phyloP scores from a whole-genome alignment of 2,113 vertebrate genomes.

The Phocoena phocoena region DNA sequence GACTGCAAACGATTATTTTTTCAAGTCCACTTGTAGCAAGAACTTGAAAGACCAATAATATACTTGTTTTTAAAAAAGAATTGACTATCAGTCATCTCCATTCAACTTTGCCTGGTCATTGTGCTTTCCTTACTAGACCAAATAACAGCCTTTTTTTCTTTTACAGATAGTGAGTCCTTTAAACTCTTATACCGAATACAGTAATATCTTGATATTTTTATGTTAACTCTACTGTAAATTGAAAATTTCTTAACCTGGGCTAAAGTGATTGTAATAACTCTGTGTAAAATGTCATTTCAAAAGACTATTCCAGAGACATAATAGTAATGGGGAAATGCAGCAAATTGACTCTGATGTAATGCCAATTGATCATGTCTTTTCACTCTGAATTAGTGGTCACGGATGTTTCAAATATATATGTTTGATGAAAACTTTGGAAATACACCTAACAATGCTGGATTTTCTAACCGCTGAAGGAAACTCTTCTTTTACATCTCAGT shows the following conservation, averaged over 20 bases:
- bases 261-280: not conserved
- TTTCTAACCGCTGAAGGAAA: not conserved
- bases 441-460: not conserved
- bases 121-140: not conserved
- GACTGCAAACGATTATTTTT: conserved; percentile 35
- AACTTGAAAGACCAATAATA: not conserved
- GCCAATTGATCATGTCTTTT: not conserved
- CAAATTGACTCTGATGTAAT: not conserved
- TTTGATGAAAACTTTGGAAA: conserved; percentile 6
- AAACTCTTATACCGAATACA: not conserved
- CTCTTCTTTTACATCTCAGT: not conserved
- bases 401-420: not conserved
- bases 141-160: not conserved
- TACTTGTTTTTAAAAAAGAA: not conserved
- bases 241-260: not conserved
- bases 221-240: not conserved
- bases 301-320: not conserved
- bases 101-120: not conserved
- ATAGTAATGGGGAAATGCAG: not conserved
- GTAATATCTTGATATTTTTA: not conserved
- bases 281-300: not conserved
- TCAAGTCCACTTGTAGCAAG: conserved; percentile 1
- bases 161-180: not conserved
- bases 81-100: not conserved
- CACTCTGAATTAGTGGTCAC: not conserved